A percentile compares a stretch with the other conserved stretches of the same genome.
Evolutionary conservation across 2,113 vertebrate genomes (phyloP).

Genomic region (Pteruthius melanotis): DNA sequence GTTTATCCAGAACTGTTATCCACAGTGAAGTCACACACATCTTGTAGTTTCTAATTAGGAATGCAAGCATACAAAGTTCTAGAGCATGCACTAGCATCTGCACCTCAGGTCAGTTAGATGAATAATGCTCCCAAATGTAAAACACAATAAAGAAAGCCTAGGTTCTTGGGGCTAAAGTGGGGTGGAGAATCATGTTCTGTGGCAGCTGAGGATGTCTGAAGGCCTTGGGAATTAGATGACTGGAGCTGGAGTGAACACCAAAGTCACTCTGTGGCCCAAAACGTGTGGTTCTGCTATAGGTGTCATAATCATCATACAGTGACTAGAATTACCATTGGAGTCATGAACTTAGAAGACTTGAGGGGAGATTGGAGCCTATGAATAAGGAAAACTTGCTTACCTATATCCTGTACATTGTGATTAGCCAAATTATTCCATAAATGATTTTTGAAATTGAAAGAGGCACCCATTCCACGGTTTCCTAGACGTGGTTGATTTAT

Average conservation of each 20-base stretch:
- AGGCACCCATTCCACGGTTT: not conserved
- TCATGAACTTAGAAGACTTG: not conserved
- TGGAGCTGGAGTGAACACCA: not conserved
- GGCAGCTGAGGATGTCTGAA: not conserved
- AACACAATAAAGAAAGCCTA: not conserved
- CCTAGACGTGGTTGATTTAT: not conserved
- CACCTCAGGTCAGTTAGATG: not conserved
- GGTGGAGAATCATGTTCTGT: not conserved
- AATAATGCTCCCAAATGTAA: not conserved
- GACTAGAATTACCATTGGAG: too few species aligned
- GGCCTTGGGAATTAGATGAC: not conserved
- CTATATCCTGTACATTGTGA: not conserved
- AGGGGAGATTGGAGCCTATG: not conserved
- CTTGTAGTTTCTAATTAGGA: not conserved
- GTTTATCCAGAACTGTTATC: not conserved
- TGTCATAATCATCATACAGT: not conserved
- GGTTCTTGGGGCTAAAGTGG: not conserved
- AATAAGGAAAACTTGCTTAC: not conserved
- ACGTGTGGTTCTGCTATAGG: rapidly evolving
- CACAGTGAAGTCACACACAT: not conserved
- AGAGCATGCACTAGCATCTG: not conserved
- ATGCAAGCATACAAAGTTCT: not conserved
- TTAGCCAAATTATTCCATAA: not conserved
- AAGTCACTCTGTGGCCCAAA: not conserved
- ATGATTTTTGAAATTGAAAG: not conserved